Base-by-base conservation (phyloP, 1,140 invertebrate species). In the Lucilia sericata region DNA sequence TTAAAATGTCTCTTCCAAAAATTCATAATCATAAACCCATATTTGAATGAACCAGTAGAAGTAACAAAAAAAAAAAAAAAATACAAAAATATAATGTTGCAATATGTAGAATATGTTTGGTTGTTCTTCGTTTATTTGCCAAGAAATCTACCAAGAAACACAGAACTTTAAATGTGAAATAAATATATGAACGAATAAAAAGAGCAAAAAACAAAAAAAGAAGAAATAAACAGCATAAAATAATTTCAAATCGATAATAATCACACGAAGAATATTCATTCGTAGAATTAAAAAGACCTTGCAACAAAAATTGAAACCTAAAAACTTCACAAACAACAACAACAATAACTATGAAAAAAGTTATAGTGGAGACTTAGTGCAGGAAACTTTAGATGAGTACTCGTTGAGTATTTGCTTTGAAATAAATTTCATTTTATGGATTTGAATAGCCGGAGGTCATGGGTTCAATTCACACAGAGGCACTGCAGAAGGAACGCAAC, bases 191-290 rank as follows among this genome's bases (percentile, higher is more conserved):
- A 60, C 55, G 17, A 60, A 60, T 60, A 60, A 60, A 74, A 82
- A 25, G 82, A 47, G 25, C 25, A 30, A 30, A 30, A 30, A 30
- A 30, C 25, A 75, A 19, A 21, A 75, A 30, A 75, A 30, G 25
- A 30, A 30, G 25, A 30, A 30, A 30, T 30, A 83, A 49, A 75
- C 36, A 70, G 5, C 55, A 60, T 17, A 60, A 60, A 83, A 70
- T n/a, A 51, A 74, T 74, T 51, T 30, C 88, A 88, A 87, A 88
- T 86, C 88, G 88, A 89, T 89, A 89, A 89, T 89, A 88, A 89
- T 88, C 88, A 88, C 87, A 89, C 88, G 88, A 89, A 60, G 14
- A 60, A 88, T 88, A 87, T 87, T 89, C 88, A 88, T 89, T 89
- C 88, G 86, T 60, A 86, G 88, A 89, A 89, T 85, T 86, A 84